Evolutionary conservation across 2,888 invertebrate species (phyloP), one percentile per base, ranked within the genome.

Genomic region (Apodemia duryi): DNA sequence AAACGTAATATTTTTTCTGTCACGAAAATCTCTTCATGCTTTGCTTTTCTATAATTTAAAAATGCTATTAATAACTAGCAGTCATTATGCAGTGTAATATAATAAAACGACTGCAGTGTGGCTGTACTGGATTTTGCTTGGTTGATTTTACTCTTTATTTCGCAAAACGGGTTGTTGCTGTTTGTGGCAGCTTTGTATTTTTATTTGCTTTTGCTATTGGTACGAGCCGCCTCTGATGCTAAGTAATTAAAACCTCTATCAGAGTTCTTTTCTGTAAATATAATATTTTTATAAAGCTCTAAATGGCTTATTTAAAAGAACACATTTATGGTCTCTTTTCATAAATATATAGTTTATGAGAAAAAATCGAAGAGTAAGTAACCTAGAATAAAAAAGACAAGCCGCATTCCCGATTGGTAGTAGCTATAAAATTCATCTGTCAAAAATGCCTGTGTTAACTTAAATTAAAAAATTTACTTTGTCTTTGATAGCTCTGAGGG

Each of bases 171-270:
- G 65, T 65, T 66, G 68, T 68, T 67, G 70, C 67, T 67, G 71
- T 69, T 69, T 63, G 70, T 66, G 68, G 70, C 67, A 67, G 70
- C 65, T 64, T 70, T 68, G 66, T 71, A 62, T 70, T 74, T 75
- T 72, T 73, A 72, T 75, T 74, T 72, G 70, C 74, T 69, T 66
- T 67, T 65, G 65, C 69, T 66, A 68, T 68, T 70, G 70, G 68
- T 67, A 65, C 68, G 66, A 65, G 65, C 70, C 54, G 69, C 67
- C 68, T 68, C 68, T 70, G 71, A 71, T 74, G 71, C 71, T 74
- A 73, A 77, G 74, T 77, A 76, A 77, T 77, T 75, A 77, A 77
- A 74, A 74, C 69, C 64, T 67, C 69, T 68, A 69, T 68, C 67
- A 70, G 72, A 69, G 70, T 71, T 70, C 73, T 67, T 70, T 63